A percentile compares a stretch with the other conserved stretches of the same genome.
phyloP scores from a whole-genome alignment of 2,888 invertebrate species.

The Nymphalis urticae region DNA sequence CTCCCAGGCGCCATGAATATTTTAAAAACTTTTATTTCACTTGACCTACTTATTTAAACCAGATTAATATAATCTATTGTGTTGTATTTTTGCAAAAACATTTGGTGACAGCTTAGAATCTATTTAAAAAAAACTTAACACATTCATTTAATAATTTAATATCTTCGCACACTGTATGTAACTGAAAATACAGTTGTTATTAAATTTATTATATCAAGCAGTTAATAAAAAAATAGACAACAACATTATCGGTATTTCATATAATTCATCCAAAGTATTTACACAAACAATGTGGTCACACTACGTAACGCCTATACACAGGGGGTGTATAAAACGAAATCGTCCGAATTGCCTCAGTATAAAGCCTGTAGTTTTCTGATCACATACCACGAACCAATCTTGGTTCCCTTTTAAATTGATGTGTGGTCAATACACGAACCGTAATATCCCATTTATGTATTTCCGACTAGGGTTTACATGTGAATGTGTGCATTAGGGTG shows the following conservation, averaged over 20 bases:
- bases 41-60: too few relatives aligned
- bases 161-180: too few relatives aligned
- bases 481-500: neutral
- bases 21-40: too few relatives aligned
- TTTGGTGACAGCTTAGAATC: too few relatives aligned
- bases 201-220: too few relatives aligned
- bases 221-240: neutral
- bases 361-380: constrained; percentile 63
- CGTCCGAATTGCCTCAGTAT: constrained; percentile 57
- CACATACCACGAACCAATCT: constrained; percentile 46
- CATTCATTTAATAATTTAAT: too few relatives aligned
- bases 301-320: constrained; percentile 46
- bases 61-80: too few relatives aligned
- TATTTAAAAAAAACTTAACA: too few relatives aligned
- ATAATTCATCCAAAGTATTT: neutral
- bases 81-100: too few relatives aligned
- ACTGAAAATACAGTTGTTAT: too few relatives aligned
- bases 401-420: constrained; percentile 33
- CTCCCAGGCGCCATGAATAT: too few relatives aligned
- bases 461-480: neutral
- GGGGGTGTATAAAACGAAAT: constrained; percentile 66
- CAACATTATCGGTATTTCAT: neutral
- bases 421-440: constrained; percentile 28
- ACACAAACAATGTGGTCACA: constrained; percentile 26
- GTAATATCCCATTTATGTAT: constrained; percentile 1